Percentiles rank a stretch among this genome's conserved stretches.
Conservation (phyloP, 2,797 vertebrate species). For the Phoebastria nigripes region DNA sequence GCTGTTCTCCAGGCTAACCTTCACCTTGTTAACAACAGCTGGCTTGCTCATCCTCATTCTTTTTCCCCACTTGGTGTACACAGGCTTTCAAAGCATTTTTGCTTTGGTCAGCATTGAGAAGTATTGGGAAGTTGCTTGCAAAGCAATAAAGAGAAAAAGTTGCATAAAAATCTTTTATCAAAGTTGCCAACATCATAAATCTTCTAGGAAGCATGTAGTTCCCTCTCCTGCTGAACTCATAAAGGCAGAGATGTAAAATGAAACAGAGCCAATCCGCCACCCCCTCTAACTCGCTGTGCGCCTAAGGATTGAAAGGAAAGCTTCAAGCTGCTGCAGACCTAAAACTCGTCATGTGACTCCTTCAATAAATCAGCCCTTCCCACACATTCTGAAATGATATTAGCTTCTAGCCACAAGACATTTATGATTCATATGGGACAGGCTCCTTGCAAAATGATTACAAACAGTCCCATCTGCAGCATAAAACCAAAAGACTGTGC, state of each 20-base stretch:
- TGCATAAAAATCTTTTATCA: not conserved
- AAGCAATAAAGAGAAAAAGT: not conserved
- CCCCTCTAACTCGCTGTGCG: not conserved
- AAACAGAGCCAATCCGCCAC: not conserved
- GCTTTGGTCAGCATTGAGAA: conserved; percentile 3
- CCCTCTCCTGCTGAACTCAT: not conserved
- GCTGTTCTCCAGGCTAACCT: not conserved
- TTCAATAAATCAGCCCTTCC: conserved; percentile 36
- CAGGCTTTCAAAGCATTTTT: not conserved
- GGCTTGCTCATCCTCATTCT: not conserved
- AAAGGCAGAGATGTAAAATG: not conserved
- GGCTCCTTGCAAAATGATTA: not conserved
- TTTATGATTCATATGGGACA: not conserved
- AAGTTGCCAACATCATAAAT: not conserved
- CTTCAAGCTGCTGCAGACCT: not conserved
- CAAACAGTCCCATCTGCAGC: not conserved
- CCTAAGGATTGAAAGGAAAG: not conserved
- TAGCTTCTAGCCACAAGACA: not conserved
- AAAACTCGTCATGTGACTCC: not conserved
- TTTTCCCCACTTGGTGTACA: not conserved
- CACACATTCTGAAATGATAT: not conserved
- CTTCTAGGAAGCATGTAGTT: not conserved
- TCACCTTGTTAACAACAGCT: not conserved
- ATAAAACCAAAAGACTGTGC: not conserved
- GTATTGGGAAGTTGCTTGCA: not conserved